Evolutionary conservation across 30 jellyfish, hydroid and myxozoan species (phyloP).

Genomic region (Cassiopea andromeda): DNA sequence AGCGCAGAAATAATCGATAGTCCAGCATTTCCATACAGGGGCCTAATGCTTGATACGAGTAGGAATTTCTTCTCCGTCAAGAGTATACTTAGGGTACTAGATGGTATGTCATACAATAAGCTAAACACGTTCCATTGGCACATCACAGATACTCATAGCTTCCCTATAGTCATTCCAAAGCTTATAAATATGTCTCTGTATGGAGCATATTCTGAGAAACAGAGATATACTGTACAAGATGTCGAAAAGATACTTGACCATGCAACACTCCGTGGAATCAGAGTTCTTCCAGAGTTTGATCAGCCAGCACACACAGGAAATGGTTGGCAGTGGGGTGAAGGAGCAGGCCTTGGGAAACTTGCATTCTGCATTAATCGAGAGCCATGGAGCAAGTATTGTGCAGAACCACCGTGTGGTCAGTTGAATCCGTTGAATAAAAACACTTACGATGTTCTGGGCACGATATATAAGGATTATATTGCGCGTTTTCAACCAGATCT

Average conservation of each 20-base stretch:
- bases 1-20: constrained; percentile 65
- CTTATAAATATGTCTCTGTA: constrained; percentile 44
- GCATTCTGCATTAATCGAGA: constrained; percentile 67
- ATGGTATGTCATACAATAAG: constrained; percentile 75
- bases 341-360: constrained; percentile 56
- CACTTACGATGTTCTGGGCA: constrained; percentile 35
- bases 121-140: constrained; percentile 79
- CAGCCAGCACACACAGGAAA: constrained; percentile 83
- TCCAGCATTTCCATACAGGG: constrained; percentile 73
- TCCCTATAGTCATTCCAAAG: constrained; percentile 47
- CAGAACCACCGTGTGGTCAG: constrained; percentile 81
- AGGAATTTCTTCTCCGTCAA: constrained; percentile 69
- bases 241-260: constrained; percentile 33
- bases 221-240: constrained; percentile 47
- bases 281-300: constrained; percentile 79
- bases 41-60: constrained; percentile 75
- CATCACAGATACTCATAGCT: constrained; percentile 71
- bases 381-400: constrained; percentile 67
- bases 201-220: constrained; percentile 71
- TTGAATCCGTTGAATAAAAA: constrained; percentile 63
- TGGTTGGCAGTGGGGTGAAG: constrained; percentile 78
- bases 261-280: constrained; percentile 59
- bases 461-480: constrained; percentile 49
- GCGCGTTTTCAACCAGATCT: constrained; percentile 57
- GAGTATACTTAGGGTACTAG: constrained; percentile 44